Base-by-base conservation (phyloP, 2,797 vertebrate species). In the Syngnathus rostellatus region DNA sequence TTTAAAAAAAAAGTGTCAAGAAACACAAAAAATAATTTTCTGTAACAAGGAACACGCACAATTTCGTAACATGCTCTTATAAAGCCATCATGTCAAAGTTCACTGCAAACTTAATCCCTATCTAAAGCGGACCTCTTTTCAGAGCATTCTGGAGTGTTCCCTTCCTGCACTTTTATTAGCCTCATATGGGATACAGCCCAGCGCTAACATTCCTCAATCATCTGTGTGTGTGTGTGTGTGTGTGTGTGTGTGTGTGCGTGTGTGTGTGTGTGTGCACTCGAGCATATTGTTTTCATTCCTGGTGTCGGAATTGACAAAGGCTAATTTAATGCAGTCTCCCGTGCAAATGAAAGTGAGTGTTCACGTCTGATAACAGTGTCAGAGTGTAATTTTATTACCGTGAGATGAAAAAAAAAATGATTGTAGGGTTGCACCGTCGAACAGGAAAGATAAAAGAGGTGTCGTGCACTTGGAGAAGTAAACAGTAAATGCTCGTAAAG, bases 81-180 rank as follows among this genome's bases (percentile, higher is more conserved):
- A 62, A 17, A 23, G 60, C 21, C 2, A 25, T 16, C 11, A 16
- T 25, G 25, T 25, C 60, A 45, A 62, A 45, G 60, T 62, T 31
- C 41, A 46, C 31, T 25, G 25, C 41, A 31, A 25, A 46, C 41
- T 25, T 45, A 25, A 62, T 62, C 41, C 59, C 21, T 62, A 46
- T 62, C 60, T 62, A 46, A 62, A 62, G 65, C 10, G 41, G 65
- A 66, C 37, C 19, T 59, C 14, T 64, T 64, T 40, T n/a, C 11
- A 1, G 54, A 62, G 41, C 40, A 31, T 62, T 62, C 41, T 62
- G 11, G 14, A 45, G 60, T 25, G 21, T 45, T 62, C 60, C 60
- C 60, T 62, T 62, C 60, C 60, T 62, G 60, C 60, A 62, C 41
- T 73, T 82, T 82, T 83, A 86, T 83, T 71, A 69, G 64, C 17